These are phyloP conservation scores for Cactoblastis cactorum DNA, from an alignment of 2,888 invertebrate species.

Conservation along the genomic window DNA sequence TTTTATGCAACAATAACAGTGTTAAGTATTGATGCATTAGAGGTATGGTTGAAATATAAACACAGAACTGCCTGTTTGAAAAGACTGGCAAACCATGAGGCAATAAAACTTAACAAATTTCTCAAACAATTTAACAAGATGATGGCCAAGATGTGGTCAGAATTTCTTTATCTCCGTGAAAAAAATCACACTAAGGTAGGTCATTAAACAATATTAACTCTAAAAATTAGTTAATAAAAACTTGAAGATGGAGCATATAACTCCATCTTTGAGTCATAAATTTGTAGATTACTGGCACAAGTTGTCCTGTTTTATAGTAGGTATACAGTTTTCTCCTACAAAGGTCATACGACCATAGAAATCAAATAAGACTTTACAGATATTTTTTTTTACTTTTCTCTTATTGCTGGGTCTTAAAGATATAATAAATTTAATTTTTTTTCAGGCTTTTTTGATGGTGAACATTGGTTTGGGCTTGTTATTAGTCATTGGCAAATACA, in stretches of 20 bases:
- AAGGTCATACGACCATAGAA: no score
- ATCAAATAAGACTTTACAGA: no score
- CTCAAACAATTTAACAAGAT: conserved; percentile 34
- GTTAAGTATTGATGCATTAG: conserved; percentile 56
- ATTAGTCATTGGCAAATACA: conserved; percentile 55
- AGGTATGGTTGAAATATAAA: conserved; percentile 66
- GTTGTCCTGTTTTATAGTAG: no score
- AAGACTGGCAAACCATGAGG: conserved; percentile 45
- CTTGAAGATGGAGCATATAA: no score
- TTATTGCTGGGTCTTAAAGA: no score
- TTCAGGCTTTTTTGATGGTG: conserved; percentile 65
- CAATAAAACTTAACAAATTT: conserved; percentile 36
- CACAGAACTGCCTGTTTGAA: conserved; percentile 63
- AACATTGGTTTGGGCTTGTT: conserved; percentile 52
- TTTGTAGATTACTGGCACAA: no score
- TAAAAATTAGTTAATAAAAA: no score
- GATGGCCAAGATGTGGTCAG: conserved; percentile 42
- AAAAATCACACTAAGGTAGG: conserved; percentile 67
- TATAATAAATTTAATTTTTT: conserved; percentile 25
- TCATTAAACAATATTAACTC: no score
- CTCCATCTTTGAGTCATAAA: no score
- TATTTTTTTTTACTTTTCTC: no score
- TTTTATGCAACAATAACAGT: conserved; percentile 41
- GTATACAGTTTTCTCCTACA: no score
- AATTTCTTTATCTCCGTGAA: conserved; percentile 55